These are phyloP conservation scores for Epinephelus cyanopodus DNA, from an alignment of 2,113 vertebrate species.

Conservation along the genomic window DNA sequence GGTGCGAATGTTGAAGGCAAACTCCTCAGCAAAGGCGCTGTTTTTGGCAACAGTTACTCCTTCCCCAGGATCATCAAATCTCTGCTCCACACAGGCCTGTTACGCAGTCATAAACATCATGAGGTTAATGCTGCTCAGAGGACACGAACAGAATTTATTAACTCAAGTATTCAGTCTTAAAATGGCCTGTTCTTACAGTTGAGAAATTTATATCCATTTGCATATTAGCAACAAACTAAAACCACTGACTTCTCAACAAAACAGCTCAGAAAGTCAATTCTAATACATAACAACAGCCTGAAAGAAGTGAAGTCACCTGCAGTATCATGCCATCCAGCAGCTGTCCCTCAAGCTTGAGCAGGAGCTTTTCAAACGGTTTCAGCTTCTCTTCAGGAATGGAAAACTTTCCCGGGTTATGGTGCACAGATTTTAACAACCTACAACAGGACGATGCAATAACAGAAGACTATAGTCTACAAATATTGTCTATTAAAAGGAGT, in stretches of 20 bases:
- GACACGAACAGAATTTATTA: neutral
- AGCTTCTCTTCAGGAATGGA: constrained; percentile 96
- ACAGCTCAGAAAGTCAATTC: neutral
- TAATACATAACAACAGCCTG: neutral
- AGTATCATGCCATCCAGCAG: constrained; percentile 96
- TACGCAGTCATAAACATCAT: constrained; percentile 20
- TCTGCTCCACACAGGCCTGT: constrained; percentile 96
- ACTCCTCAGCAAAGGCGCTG: constrained; percentile 95
- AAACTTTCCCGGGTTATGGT: constrained; percentile 98
- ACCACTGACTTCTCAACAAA: neutral
- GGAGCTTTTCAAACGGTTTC: constrained; percentile 97
- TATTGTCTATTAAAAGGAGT: neutral
- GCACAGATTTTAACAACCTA: constrained; percentile 97
- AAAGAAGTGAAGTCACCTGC: constrained; percentile 86
- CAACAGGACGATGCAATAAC: constrained; percentile 3
- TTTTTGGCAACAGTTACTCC: constrained; percentile 94
- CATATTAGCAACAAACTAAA: neutral
- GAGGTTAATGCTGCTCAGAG: neutral
- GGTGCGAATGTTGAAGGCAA: constrained; percentile 91
- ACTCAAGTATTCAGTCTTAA: neutral
- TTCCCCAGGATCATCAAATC: constrained; percentile 93
- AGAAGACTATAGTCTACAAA: neutral
- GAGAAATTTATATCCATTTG: neutral
- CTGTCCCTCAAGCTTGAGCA: constrained; percentile 95
- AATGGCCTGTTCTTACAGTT: neutral